phyloP scores from a whole-genome alignment of 2,797 vertebrate genomes.

The Anomalospiza imberbis region DNA sequence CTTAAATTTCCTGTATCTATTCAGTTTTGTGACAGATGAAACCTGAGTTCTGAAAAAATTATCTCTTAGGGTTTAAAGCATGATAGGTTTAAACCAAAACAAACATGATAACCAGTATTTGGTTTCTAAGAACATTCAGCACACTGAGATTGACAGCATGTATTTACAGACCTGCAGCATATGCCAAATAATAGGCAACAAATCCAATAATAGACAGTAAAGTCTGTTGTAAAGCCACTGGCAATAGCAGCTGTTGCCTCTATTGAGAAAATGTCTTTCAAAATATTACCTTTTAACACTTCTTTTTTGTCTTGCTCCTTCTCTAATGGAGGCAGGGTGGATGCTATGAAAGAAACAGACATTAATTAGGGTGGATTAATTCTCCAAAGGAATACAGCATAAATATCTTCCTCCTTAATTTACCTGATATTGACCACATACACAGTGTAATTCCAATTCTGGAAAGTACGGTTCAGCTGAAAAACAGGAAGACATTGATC shows the following conservation, averaged over 20 bases:
- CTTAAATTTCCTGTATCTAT: neutral
- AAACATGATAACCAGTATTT: neutral
- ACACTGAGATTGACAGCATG: neutral
- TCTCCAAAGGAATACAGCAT: neutral
- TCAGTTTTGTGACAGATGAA: neutral
- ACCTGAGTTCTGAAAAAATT: neutral
- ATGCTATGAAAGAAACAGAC: slow-evolving; percentile 58
- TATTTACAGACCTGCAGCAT: neutral
- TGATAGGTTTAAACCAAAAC: neutral
- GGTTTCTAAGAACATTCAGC: neutral
- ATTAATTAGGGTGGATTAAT: neutral
- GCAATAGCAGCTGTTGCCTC: neutral
- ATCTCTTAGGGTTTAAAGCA: neutral
- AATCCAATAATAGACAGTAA: neutral
- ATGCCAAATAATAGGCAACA: neutral
- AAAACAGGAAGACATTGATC: slow-evolving; percentile 66
- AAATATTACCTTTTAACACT: slow-evolving; percentile 69
- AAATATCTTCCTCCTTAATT: slow-evolving; percentile 19
- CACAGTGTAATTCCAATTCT: slow-evolving; percentile 86
- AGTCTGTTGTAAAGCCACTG: neutral
- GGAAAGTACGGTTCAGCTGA: slow-evolving; percentile 89
- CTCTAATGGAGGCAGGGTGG: slow-evolving; percentile 25
- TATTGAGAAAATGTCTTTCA: neutral
- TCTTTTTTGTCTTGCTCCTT: slow-evolving; percentile 73
- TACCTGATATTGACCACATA: slow-evolving; percentile 86